phyloP scores from a whole-genome alignment of 1,140 invertebrate species.

The Oppia nitens region DNA sequence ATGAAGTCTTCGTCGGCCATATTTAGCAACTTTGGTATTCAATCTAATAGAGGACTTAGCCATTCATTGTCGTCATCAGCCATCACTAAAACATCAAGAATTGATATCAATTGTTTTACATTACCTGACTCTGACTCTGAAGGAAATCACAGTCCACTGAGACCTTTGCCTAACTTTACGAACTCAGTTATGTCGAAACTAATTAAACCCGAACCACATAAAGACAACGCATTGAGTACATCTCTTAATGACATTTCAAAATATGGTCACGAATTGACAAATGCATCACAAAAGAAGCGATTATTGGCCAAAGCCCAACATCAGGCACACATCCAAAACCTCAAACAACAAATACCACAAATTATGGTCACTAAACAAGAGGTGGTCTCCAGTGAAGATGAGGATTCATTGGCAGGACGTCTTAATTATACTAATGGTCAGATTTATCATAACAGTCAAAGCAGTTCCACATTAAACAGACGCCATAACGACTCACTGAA shows the following conservation, averaged over 20 bases:
- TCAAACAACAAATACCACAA: constrained; percentile 20
- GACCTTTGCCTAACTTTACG: constrained; percentile 22
- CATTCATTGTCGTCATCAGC: constrained; percentile 23
- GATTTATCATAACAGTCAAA: neutral
- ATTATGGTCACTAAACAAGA: constrained; percentile 17
- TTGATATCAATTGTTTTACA: constrained; percentile 63
- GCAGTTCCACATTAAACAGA: neutral
- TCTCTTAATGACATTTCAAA: neutral
- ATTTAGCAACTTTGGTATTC: neutral
- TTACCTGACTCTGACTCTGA: constrained; percentile 62
- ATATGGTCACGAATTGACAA: constrained; percentile 8
- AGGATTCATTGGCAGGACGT: constrained; percentile 5
- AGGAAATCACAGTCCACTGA: constrained; percentile 35
- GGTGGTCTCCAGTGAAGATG: constrained; percentile 16
- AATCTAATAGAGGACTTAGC: constrained; percentile 19
- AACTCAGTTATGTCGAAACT: constrained; percentile 18
- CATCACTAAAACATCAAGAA: constrained; percentile 2
- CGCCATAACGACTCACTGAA: constrained; percentile 3
- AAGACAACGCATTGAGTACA: constrained; percentile 12
- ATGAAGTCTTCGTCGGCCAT: constrained; percentile 11
- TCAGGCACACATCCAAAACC: constrained; percentile 13
- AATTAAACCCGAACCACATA: constrained; percentile 23
- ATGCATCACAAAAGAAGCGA: constrained; percentile 61
- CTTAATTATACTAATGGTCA: constrained; percentile 2
- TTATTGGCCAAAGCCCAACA: constrained; percentile 67